A percentile compares a stretch with the other conserved stretches of the same genome.
Evolutionary conservation across 2,113 vertebrate species (phyloP).

Genomic region (Apus apus): DNA sequence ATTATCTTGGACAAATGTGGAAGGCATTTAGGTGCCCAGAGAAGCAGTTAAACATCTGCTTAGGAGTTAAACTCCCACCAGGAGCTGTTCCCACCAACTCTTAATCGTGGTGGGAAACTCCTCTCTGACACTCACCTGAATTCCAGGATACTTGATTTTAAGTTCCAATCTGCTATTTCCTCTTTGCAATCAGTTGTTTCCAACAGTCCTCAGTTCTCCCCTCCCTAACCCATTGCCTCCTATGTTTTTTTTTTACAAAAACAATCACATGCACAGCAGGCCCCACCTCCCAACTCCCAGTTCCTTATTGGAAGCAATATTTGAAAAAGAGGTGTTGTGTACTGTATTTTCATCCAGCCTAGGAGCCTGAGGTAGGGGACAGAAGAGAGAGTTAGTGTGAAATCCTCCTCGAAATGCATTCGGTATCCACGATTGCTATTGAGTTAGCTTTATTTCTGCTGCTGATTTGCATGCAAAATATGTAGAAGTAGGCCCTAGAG

Average conservation of each 20-base stretch:
- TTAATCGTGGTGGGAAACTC: not conserved
- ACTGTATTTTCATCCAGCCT: slow-evolving; percentile 55
- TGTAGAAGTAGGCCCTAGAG: not conserved
- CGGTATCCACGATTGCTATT: not conserved
- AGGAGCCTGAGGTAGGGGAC: slow-evolving; percentile 60
- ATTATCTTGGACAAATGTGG: not conserved
- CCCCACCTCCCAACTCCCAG: slow-evolving; percentile 31
- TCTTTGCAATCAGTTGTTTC: slow-evolving; percentile 21
- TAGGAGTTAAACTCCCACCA: not conserved
- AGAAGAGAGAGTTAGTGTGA: slow-evolving; percentile 62
- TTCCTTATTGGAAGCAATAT: slow-evolving; percentile 36
- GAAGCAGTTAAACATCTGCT: not conserved
- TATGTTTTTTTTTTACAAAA: not conserved
- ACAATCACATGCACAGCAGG: not conserved
- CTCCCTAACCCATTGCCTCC: not conserved
- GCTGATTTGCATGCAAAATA: slow-evolving; percentile 45
- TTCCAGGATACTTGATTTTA: slow-evolving; percentile 39
- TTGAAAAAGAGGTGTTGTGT: slow-evolving; percentile 33
- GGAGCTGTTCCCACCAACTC: not conserved
- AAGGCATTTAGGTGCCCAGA: slow-evolving; percentile 18
- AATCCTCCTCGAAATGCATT: slow-evolving; percentile 54
- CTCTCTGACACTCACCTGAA: slow-evolving; percentile 61
- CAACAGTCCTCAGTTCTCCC: slow-evolving; percentile 10
- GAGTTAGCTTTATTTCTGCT: not conserved
- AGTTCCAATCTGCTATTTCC: slow-evolving; percentile 11